Conservation (phyloP, 1,140 invertebrate species). For the Nylanderia fulva region DNA sequence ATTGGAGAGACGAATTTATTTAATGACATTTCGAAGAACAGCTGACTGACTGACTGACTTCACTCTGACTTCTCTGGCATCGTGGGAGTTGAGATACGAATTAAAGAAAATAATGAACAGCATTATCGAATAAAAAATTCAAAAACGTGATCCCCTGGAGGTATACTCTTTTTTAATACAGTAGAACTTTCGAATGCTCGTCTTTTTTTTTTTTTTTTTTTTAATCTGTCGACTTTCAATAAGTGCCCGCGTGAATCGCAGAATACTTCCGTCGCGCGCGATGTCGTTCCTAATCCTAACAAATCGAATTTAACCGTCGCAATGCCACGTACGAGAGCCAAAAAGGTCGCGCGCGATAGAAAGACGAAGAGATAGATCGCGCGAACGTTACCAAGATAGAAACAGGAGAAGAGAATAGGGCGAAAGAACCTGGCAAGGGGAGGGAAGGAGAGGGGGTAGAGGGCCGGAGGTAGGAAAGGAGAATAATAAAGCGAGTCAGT, state of each 20-base stretch:
- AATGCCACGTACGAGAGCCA: conserved; percentile 45
- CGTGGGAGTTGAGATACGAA: conserved; percentile 21
- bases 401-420: conserved; percentile 61
- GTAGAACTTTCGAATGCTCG: neutral
- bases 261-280: conserved; percentile 39
- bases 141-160: neutral
- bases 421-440: conserved; percentile 63
- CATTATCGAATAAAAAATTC: neutral
- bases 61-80: too few species aligned
- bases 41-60: neutral
- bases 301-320: conserved; percentile 84
- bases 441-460: neutral
- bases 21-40: conserved; percentile 24
- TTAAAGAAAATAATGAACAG: conserved; percentile 17
- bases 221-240: conserved; percentile 38
- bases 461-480: conserved; percentile 31
- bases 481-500: conserved; percentile 79
- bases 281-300: conserved; percentile 82
- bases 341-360: conserved; percentile 57
- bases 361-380: conserved; percentile 61
- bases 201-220: conserved; percentile 27
- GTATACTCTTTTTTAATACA: neutral
- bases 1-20: conserved; percentile 22
- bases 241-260: conserved; percentile 23
- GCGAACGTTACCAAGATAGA: conserved; percentile 53